Conservation (phyloP, 30 jellyfish, hydroid and myxozoan species). For the Catostylus mosaicus region DNA sequence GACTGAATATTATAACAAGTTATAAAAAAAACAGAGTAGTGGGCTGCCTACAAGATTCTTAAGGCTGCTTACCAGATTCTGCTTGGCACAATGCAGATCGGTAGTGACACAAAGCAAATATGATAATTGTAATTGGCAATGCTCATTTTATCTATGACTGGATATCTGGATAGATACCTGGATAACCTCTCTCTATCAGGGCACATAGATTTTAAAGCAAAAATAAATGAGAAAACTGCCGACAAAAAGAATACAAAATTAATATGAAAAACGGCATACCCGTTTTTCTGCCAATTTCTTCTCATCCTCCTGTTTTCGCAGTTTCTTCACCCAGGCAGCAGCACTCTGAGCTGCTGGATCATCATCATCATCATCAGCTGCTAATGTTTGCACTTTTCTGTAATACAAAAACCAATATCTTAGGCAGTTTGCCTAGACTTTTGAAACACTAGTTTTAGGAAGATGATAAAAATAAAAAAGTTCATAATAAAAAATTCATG, state of each 20-base stretch:
- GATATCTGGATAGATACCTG: no score
- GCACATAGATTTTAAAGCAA: background rate
- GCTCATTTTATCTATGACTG: background rate
- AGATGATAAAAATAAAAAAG: no score
- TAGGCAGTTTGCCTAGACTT: background rate
- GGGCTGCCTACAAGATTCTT: no score
- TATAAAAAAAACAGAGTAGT: no score
- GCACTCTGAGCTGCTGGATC: slow-evolving; percentile 92
- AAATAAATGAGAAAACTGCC: background rate
- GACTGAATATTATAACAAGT: no score
- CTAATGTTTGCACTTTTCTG: slow-evolving; percentile 71
- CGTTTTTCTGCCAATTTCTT: slow-evolving; percentile 78
- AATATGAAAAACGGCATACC: slow-evolving; percentile 34
- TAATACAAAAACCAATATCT: background rate
- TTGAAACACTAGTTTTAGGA: no score
- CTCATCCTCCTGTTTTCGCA: slow-evolving; percentile 80
- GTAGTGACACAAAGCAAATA: background rate
- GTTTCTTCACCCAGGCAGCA: slow-evolving; percentile 91
- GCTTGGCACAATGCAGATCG: no score
- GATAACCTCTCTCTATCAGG: no score
- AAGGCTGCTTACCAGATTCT: no score
- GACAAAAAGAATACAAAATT: no score
- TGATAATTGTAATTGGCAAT: background rate
- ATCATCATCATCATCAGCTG: slow-evolving; percentile 70
- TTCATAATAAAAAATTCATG: no score